A percentile compares a stretch with the other conserved stretches of the same genome.
phyloP scores from a whole-genome alignment of 2,888 invertebrate species.

The Stenotaenia linearis region DNA sequence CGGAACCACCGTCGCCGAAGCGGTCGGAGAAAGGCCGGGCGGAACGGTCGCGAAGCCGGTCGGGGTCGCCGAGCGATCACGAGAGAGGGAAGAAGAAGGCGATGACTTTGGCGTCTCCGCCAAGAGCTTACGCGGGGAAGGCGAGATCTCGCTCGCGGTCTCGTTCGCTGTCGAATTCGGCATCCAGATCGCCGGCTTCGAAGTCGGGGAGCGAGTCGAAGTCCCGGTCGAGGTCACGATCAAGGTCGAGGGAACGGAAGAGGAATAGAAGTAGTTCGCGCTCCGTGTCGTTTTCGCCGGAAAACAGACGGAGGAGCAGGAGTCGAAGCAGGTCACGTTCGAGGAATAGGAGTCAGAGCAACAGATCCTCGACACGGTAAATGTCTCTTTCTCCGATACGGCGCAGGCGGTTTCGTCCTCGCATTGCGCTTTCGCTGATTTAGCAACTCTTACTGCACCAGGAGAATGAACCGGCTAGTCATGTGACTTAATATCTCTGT shows the following conservation, averaged over 20 bases:
- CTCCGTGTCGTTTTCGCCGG: conserved; percentile 2
- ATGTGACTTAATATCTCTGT: no score
- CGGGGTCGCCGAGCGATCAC: not conserved
- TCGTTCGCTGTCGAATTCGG: not conserved
- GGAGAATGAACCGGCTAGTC: no score
- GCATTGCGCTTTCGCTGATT: no score
- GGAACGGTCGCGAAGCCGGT: not conserved
- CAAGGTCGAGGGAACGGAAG: not conserved
- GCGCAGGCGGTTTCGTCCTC: no score
- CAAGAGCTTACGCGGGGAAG: not conserved
- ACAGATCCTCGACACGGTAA: not conserved
- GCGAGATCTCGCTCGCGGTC: not conserved
- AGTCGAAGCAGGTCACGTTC: conserved; percentile 8
- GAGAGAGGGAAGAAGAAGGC: not conserved
- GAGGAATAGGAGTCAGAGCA: conserved; percentile 21
- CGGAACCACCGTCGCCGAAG: not conserved
- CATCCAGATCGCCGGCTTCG: not conserved
- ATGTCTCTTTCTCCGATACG: not conserved
- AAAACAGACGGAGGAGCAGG: conserved; percentile 53
- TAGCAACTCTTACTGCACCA: no score
- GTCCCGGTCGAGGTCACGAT: conserved; percentile 20
- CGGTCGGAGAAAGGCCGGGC: not conserved
- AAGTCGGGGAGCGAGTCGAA: not conserved
- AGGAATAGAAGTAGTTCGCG: not conserved
- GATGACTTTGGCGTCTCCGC: not conserved